phyloP scores from a whole-genome alignment of 2,113 vertebrate species.

The Scartelaos histophorus region DNA sequence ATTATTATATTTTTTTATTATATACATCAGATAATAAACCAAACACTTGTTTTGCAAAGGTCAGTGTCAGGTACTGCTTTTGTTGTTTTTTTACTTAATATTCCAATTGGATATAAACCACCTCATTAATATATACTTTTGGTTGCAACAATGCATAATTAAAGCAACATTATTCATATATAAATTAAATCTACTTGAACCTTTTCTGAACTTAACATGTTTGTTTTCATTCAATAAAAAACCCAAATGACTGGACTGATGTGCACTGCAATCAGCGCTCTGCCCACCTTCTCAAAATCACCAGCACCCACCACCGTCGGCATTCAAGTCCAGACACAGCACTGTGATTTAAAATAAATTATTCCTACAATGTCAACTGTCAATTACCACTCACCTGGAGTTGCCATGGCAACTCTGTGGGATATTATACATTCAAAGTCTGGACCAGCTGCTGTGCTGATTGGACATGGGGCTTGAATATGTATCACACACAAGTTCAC shows the following conservation, averaged over 20 bases:
- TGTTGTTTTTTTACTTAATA: too few species aligned
- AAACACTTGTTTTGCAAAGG: conserved; percentile 38
- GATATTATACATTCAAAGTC: conserved; percentile 36
- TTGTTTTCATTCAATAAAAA: background rate
- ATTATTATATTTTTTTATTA: conserved; percentile 8
- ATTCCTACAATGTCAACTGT: conserved; percentile 52
- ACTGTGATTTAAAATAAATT: conserved; percentile 32
- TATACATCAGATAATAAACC: conserved; percentile 41
- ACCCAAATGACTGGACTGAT: background rate
- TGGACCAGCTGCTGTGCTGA: conserved; percentile 39
- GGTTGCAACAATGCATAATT: too few species aligned
- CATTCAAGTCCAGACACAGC: conserved; percentile 11
- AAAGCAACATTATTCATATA: background rate
- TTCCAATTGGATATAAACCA: too few species aligned
- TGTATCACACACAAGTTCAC: conserved; percentile 57
- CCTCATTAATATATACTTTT: too few species aligned
- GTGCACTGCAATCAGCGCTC: background rate
- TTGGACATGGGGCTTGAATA: conserved; percentile 59
- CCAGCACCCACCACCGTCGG: background rate
- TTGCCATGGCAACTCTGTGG: conserved; percentile 42
- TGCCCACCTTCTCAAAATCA: background rate
- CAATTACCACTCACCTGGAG: conserved; percentile 46
- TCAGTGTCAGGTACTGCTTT: conserved; percentile 23
- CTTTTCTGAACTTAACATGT: background rate
- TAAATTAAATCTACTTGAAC: background rate